Percentiles rank a stretch among this genome's conserved stretches.
Conservation (phyloP, 2,797 vertebrate genomes). For the Oophaga sylvatica region DNA sequence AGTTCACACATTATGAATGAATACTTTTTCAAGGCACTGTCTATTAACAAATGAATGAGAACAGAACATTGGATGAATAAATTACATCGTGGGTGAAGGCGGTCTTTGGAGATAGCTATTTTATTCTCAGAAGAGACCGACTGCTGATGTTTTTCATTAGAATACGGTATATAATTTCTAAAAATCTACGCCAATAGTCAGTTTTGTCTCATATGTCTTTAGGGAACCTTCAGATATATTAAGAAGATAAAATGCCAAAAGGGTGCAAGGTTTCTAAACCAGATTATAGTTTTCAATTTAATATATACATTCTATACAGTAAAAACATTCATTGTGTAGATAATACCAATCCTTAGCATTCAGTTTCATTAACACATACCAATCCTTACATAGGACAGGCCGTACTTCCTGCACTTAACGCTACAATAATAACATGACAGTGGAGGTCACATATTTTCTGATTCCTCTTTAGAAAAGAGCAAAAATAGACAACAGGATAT, state of each 20-base stretch:
- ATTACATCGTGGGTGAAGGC: no score
- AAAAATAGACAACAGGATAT: slow-evolving; percentile 13
- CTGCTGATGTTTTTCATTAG: not conserved
- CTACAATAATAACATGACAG: slow-evolving; percentile 9
- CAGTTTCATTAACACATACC: not conserved
- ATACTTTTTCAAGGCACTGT: no score
- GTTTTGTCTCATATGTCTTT: no score
- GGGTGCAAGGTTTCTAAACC: no score
- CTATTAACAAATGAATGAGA: no score
- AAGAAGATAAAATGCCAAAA: not conserved
- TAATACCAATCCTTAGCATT: not conserved
- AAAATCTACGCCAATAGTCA: not conserved
- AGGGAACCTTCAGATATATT: not conserved
- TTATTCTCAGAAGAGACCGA: no score
- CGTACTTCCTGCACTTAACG: not conserved
- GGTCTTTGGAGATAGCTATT: no score
- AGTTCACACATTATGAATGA: no score
- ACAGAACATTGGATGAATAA: no score
- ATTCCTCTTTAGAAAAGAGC: not conserved
- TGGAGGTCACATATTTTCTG: not conserved
- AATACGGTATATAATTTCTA: not conserved
- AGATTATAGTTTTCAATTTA: no score
- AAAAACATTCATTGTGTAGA: not conserved
- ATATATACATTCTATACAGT: no score
- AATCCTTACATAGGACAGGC: not conserved